Evolutionary conservation across 2,888 invertebrate species (phyloP).

Genomic region (Megamerina dolium): DNA sequence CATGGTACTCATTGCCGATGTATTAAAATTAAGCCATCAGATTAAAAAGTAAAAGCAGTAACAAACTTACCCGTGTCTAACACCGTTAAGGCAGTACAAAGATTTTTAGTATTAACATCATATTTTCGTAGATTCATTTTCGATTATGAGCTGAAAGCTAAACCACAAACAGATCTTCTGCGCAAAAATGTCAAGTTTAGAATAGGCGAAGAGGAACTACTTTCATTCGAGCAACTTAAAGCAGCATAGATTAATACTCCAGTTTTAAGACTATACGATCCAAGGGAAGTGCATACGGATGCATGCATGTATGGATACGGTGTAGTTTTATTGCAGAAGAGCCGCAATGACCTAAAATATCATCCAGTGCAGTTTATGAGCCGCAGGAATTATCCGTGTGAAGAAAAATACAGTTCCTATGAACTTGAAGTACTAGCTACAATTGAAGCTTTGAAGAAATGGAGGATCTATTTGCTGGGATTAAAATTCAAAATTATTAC

Average conservation of each 20-base stretch:
- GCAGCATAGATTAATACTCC: neutral
- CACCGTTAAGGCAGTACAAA: neutral
- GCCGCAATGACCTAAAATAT: slow-evolving; percentile 6
- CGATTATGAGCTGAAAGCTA: neutral
- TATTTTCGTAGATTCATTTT: neutral
- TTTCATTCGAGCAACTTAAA: neutral
- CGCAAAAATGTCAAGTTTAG: neutral
- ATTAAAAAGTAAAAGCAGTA: neutral
- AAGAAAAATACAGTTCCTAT: no score
- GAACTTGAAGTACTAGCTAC: no score
- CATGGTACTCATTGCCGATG: no score
- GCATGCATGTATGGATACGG: slow-evolving; percentile 16
- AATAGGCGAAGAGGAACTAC: neutral
- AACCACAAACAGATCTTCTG: neutral
- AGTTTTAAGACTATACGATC: slow-evolving; percentile 18
- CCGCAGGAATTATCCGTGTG: no score
- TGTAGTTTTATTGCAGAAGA: slow-evolving; percentile 15
- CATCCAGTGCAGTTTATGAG: no score
- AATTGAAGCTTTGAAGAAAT: no score
- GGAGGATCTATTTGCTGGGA: no score
- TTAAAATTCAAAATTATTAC: no score
- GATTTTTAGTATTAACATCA: neutral
- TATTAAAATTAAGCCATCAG: no score
- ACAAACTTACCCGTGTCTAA: neutral
- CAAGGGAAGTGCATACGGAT: slow-evolving; percentile 13